Evolutionary conservation across 2,113 vertebrate genomes (phyloP).

Genomic region (Ophthalmolycus amberensis): DNA sequence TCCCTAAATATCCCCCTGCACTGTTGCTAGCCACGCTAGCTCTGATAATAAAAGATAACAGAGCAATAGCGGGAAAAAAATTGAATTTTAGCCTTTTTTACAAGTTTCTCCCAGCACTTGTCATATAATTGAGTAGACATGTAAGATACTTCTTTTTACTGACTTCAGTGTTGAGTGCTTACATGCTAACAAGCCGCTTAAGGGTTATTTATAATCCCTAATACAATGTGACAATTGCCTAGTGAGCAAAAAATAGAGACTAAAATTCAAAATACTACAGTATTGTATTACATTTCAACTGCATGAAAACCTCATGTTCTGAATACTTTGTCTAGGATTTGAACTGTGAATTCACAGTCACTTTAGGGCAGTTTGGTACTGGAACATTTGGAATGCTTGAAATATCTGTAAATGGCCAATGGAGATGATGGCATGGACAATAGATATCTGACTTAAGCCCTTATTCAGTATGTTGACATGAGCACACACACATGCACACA

Average conservation of each 20-base stretch:
- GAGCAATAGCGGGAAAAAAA: background rate
- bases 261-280: conserved; percentile 23
- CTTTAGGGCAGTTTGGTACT: conserved; percentile 3
- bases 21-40: conserved; percentile 18
- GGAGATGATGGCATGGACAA: background rate
- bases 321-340: conserved; percentile 32
- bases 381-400: conserved; percentile 2
- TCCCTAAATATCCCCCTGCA: conserved; percentile 44
- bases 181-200: background rate
- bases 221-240: conserved; percentile 6
- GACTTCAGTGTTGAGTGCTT: background rate
- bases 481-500: background rate
- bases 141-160: background rate
- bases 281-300: conserved; percentile 44
- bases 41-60: background rate
- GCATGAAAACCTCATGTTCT: conserved; percentile 46
- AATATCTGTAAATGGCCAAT: conserved; percentile 20
- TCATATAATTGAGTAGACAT: conserved; percentile 1
- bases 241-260: background rate
- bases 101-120: conserved; percentile 15
- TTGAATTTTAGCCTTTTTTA: conserved; percentile 35
- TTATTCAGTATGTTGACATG: conserved; percentile 1
- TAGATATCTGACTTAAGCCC: background rate
- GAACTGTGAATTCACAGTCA: background rate
- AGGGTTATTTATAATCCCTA: background rate